Percentiles rank a stretch among this genome's conserved stretches.
Conservation (phyloP, 2,113 vertebrate genomes). For the Dinomys branickii region DNA sequence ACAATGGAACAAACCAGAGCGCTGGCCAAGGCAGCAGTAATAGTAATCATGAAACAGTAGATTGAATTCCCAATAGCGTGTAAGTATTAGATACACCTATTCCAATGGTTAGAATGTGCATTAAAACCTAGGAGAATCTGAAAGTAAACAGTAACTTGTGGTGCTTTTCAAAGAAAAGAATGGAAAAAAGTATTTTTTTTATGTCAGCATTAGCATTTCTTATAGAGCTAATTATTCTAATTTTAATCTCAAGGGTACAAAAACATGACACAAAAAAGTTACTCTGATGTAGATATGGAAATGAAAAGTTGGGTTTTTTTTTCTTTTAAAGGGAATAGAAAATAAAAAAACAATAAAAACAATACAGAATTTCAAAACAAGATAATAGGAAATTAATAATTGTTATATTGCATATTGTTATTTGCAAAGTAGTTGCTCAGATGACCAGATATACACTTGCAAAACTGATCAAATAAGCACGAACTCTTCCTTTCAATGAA, state of each 20-base stretch:
- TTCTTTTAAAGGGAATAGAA: too few relatives aligned
- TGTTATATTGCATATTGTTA: too few relatives aligned
- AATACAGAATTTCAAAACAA: too few relatives aligned
- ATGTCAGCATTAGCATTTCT: background rate
- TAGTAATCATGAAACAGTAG: background rate
- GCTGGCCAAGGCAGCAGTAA: background rate
- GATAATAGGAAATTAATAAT: too few relatives aligned
- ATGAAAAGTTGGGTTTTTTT: background rate
- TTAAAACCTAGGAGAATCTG: background rate
- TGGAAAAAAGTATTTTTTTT: background rate
- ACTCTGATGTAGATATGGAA: background rate
- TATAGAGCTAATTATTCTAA: background rate
- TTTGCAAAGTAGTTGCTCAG: too few relatives aligned
- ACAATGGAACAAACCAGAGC: background rate
- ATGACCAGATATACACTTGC: too few relatives aligned
- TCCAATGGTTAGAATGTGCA: background rate
- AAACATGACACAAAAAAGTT: background rate
- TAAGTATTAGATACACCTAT: background rate
- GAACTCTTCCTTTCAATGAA: too few relatives aligned
- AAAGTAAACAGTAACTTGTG: background rate
- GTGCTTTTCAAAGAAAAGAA: background rate
- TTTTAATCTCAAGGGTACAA: background rate
- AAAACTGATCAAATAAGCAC: too few relatives aligned
- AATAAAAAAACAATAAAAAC: too few relatives aligned
- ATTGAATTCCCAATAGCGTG: background rate